A percentile compares a stretch with the other conserved stretches of the same genome.
Evolutionary conservation across 1,140 invertebrate genomes (phyloP).

Genomic region (Hydropsyche tenuis): DNA sequence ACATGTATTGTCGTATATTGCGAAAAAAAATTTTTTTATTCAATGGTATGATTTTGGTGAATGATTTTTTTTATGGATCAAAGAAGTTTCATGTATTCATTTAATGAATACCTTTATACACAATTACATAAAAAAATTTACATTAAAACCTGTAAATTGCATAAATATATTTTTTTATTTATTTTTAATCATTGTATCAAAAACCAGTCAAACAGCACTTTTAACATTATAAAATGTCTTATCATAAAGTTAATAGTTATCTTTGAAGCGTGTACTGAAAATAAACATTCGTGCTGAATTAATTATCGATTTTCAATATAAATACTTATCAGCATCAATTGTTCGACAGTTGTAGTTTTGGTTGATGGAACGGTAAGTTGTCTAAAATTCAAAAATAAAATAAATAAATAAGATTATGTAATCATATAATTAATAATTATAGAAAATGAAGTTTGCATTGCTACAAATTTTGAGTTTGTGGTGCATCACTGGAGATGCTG

Average conservation of each 20-base stretch:
- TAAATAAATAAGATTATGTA: not conserved
- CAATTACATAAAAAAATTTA: no score
- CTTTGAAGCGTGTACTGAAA: not conserved
- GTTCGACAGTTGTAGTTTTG: not conserved
- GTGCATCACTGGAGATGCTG: constrained; percentile 3
- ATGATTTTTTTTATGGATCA: no score
- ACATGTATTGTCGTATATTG: no score
- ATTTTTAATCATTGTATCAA: no score
- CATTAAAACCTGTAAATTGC: no score
- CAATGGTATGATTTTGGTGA: no score
- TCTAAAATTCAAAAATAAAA: not conserved
- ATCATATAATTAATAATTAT: not conserved
- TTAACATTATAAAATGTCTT: not conserved
- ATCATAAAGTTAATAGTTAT: not conserved
- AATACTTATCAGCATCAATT: not conserved
- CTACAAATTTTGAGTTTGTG: constrained; percentile 26
- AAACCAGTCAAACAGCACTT: not conserved
- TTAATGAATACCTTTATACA: no score
- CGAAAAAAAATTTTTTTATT: no score
- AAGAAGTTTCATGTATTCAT: no score
- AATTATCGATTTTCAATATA: not conserved
- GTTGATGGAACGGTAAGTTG: not conserved
- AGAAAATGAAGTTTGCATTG: constrained; percentile 38
- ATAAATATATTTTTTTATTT: no score
- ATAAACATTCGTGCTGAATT: constrained; percentile 3